Percentiles rank a stretch among this genome's conserved stretches.
These are phyloP conservation scores for Antheraea mylitta DNA, from an alignment of 1,140 invertebrate species.

Conservation along the genomic window DNA sequence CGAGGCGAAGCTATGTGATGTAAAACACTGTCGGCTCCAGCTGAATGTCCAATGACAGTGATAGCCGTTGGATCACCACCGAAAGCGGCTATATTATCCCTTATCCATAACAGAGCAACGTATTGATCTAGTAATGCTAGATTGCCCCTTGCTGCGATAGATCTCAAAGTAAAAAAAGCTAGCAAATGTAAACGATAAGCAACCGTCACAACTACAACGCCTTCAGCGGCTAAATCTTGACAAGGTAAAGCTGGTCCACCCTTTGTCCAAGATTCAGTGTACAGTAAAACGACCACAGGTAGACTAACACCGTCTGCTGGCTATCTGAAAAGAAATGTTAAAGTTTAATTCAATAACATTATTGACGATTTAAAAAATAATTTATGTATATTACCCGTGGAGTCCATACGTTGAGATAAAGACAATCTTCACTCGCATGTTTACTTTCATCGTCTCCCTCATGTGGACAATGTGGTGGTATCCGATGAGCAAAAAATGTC, in stretches of 20 bases:
- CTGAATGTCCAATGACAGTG: constrained; percentile 85
- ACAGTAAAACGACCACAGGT: constrained; percentile 81
- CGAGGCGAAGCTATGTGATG: constrained; percentile 82
- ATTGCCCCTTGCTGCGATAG: constrained; percentile 80
- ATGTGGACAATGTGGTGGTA: constrained; percentile 62
- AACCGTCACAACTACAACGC: constrained; percentile 82
- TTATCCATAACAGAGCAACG: constrained; percentile 85
- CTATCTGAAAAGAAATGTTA: constrained; percentile 37
- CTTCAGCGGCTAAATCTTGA: constrained; percentile 83
- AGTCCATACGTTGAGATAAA: constrained; percentile 69
- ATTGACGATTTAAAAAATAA: background rate
- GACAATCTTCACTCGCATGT: constrained; percentile 62
- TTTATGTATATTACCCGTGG: constrained; percentile 46
- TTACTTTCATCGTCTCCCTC: constrained; percentile 35
- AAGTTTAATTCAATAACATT: too few relatives aligned
- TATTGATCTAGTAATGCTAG: constrained; percentile 86
- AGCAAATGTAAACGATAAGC: constrained; percentile 83
- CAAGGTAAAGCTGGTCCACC: constrained; percentile 74
- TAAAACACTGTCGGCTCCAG: constrained; percentile 81
- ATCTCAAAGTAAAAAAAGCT: constrained; percentile 85
- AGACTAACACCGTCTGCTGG: constrained; percentile 77
- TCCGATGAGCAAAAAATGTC: constrained; percentile 61
- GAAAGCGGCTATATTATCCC: constrained; percentile 85
- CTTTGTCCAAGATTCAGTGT: constrained; percentile 75
- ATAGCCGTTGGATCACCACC: constrained; percentile 85